Evolutionary conservation across 2,888 invertebrate genomes (phyloP).

Genomic region (Amiota mariae): DNA sequence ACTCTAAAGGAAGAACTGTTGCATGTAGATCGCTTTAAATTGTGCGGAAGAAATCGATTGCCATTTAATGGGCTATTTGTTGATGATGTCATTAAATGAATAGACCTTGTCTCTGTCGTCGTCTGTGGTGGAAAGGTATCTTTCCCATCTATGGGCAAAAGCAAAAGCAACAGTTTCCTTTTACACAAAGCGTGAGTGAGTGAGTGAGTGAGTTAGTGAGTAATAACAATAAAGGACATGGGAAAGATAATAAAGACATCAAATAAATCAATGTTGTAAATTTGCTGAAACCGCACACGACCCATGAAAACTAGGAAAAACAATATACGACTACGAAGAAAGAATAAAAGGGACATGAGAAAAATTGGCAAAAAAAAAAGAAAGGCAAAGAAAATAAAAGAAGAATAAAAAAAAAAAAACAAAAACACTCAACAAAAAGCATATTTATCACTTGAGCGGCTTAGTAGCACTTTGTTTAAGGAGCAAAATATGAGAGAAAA

Average conservation of each 20-base stretch:
- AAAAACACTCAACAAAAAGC: conserved; percentile 36
- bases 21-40: conserved; percentile 52
- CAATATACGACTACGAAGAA: conserved; percentile 15
- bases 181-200: conserved; percentile 13
- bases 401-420: no score
- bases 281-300: conserved; percentile 57
- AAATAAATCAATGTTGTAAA: conserved; percentile 59
- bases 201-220: no score
- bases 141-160: not conserved
- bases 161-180: conserved; percentile 2
- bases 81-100: conserved; percentile 58
- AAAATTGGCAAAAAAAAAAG: conserved; percentile 39
- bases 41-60: conserved; percentile 66
- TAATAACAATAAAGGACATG: conserved; percentile 19
- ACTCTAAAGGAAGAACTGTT: conserved; percentile 48
- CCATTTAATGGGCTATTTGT: conserved; percentile 63
- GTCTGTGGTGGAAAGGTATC: no score
- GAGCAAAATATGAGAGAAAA: conserved; percentile 36
- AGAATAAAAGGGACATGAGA: conserved; percentile 26
- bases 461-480: conserved; percentile 60
- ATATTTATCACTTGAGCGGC: conserved; percentile 65
- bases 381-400: not conserved
- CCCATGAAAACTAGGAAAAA: conserved; percentile 39
- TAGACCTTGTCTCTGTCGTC: not conserved
- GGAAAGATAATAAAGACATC: conserved; percentile 39